Evolutionary conservation across 2,888 invertebrate genomes (phyloP).

Genomic region (Hartigia nigra): DNA sequence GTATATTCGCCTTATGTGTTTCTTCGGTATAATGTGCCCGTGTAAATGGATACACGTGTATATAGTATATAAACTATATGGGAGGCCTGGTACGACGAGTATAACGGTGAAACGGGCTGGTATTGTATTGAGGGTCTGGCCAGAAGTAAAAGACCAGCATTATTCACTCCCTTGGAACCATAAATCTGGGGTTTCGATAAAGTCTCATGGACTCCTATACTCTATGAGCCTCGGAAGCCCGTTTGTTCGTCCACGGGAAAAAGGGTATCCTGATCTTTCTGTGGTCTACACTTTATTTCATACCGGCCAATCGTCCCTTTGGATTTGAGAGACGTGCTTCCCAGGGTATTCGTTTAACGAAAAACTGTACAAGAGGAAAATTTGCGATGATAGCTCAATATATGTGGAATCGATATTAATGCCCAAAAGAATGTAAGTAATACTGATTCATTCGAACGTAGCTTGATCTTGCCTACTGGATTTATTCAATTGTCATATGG

Average conservation of each 20-base stretch:
- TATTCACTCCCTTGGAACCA: constrained; percentile 34
- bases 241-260: background rate
- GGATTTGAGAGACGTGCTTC: background rate
- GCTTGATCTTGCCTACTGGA: background rate
- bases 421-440: too few species aligned
- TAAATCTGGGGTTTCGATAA: constrained; percentile 49
- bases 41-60: background rate
- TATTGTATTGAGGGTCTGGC: constrained; percentile 22
- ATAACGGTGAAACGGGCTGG: background rate
- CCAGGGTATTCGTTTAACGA: background rate
- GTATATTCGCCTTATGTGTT: background rate
- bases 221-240: constrained; percentile 5
- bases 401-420: too few species aligned
- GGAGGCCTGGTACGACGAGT: too few species aligned
- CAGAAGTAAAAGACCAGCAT: constrained; percentile 33
- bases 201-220: constrained; percentile 33
- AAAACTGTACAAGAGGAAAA: background rate
- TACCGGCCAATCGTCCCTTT: background rate
- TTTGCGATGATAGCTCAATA: background rate
- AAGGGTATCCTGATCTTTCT: background rate
- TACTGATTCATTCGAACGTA: background rate
- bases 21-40: background rate
- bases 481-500: background rate
- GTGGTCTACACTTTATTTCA: background rate
- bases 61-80: background rate